Evolutionary conservation across 1,140 invertebrate genomes (phyloP), one percentile per base, ranked within the genome.

Genomic region (Leptinotarsa defecta): DNA sequence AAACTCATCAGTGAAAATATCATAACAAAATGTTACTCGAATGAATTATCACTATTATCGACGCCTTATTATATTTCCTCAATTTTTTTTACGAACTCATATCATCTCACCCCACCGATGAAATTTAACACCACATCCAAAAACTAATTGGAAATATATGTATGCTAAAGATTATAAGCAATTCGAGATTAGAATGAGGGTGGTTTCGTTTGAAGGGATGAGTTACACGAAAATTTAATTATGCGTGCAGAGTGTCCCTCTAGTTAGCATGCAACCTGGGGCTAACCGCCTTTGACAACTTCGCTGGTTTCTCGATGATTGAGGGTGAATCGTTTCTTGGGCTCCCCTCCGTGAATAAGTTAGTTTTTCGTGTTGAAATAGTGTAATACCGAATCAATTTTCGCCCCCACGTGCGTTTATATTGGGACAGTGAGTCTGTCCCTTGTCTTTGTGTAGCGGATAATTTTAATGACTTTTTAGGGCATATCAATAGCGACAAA

Each of bases 151-250:
- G 3, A 57, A 57, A 17, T 15, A 19, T 19, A 57, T 57, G 52
- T 57, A 57, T 57, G 52, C n/a, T 57, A 57, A 57, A 57, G 52
- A 57, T 57, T 57, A 57, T 57, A 57, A 57, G 52, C 52, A 15
- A 57, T 57, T 57, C n/a, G 52, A 57, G 52, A 57, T 57, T 57
- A 17, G 15, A 19, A 57, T 17, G 17, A 57, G 52, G 52, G 52
- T 57, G 17, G 52, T 15, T 57, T 17, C 52, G 17, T 17, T 19
- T 57, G 6, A 19, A 6, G 17, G 52, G 52, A 57, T 57, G 52
- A 19, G n/a, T 57, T 57, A 57, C 52, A 57, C 17, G 52, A 57
- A 57, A 57, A 57, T 57, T 57, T 17, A 57, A 57, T 57, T 57
- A 57, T 15, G 52, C 52, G 52, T 57, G n/a, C 17, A 57, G 52